Evolutionary conservation across 1,140 invertebrate species (phyloP).

Genomic region (Grapholita molesta): DNA sequence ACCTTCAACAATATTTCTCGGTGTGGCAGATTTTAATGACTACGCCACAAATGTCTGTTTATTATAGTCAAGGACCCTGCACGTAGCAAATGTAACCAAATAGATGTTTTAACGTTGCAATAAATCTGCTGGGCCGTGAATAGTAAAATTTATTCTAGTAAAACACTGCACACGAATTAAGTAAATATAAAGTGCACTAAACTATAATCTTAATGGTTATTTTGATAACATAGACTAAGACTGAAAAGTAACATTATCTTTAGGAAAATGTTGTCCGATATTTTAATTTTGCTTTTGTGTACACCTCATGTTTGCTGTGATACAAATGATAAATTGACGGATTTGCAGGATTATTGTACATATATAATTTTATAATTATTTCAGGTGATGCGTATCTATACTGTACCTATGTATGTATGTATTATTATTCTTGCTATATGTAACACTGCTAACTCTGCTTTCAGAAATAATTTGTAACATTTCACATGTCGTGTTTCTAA

Average conservation of each 20-base stretch:
- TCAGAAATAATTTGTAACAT: no score
- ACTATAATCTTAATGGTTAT: conserved; percentile 41
- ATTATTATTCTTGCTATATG: no score
- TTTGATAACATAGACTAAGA: conserved; percentile 62
- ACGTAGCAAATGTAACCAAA: background rate
- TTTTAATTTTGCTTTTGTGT: conserved; percentile 37
- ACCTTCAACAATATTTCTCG: conserved; percentile 27
- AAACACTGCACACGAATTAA: conserved; percentile 55
- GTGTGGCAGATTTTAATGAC: conserved; percentile 38
- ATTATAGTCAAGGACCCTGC: background rate
- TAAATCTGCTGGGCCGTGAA: conserved; percentile 47
- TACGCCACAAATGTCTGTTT: background rate
- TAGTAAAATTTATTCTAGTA: conserved; percentile 30
- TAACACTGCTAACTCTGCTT: no score
- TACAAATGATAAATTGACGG: conserved; percentile 33
- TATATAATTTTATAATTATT: background rate
- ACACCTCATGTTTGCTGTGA: conserved; percentile 54
- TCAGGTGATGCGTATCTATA: background rate
- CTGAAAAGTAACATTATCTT: conserved; percentile 50
- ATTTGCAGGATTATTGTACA: conserved; percentile 18
- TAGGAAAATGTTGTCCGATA: conserved; percentile 29
- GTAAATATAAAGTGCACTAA: conserved; percentile 61
- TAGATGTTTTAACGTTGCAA: conserved; percentile 1
- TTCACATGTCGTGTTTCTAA: no score
- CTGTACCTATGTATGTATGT: background rate